phyloP scores from a whole-genome alignment of 2,888 invertebrate genomes.

The Volucella inanis region DNA sequence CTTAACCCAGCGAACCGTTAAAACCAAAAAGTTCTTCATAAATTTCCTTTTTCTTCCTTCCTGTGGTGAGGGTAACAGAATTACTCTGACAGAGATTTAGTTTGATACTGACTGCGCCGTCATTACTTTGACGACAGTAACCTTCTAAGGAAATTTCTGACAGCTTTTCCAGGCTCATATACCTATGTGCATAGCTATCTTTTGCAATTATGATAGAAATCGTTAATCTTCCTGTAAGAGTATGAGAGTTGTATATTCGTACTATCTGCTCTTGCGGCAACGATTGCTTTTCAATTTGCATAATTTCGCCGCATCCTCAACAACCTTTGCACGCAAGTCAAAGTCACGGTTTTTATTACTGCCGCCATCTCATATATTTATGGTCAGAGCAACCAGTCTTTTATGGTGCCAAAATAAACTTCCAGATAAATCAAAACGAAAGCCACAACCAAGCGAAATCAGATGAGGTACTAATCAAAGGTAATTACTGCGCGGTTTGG shows the following conservation, averaged over 20 bases:
- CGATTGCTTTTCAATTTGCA: slow-evolving; percentile 51
- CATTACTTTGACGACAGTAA: slow-evolving; percentile 40
- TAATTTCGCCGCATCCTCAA: slow-evolving; percentile 9
- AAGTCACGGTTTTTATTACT: slow-evolving; percentile 8
- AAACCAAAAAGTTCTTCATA: neutral
- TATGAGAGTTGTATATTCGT: neutral
- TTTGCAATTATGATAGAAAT: no score
- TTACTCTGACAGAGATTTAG: neutral
- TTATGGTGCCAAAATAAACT: slow-evolving; percentile 25
- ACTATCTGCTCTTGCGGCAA: slow-evolving; percentile 29
- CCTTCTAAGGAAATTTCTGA: neutral
- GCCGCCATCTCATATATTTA: neutral
- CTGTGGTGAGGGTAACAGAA: neutral
- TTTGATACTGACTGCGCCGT: neutral
- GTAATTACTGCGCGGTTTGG: slow-evolving; percentile 45
- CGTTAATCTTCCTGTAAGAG: neutral
- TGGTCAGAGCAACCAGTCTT: slow-evolving; percentile 8
- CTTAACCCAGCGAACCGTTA: slow-evolving; percentile 1
- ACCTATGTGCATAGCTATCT: neutral
- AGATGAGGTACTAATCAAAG: slow-evolving; percentile 36
- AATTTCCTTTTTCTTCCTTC: neutral
- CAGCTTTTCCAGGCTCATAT: slow-evolving; percentile 8
- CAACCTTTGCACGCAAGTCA: slow-evolving; percentile 24
- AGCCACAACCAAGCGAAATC: neutral
- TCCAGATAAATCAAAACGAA: neutral